Conservation (phyloP, 2,888 invertebrate genomes). For the Nymphalis urticae region DNA sequence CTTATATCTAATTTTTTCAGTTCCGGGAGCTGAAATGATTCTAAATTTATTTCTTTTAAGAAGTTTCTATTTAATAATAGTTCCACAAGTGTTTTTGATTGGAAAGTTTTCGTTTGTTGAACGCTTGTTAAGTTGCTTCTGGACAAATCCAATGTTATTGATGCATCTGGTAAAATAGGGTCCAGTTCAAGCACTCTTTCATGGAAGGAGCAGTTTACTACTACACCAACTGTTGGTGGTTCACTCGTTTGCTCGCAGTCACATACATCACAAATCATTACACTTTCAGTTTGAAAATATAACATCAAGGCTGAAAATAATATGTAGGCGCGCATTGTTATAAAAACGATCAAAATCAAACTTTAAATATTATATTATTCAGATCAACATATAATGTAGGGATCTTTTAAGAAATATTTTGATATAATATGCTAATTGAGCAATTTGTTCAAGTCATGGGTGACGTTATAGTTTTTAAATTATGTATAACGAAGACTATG, state of each 20-base stretch:
- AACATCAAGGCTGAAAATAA: not conserved
- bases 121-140: constrained; percentile 55
- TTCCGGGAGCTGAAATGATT: constrained; percentile 57
- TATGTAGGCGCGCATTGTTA: constrained; percentile 9
- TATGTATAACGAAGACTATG: too few relatives aligned
- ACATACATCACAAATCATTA: constrained; percentile 18
- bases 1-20: constrained; percentile 65
- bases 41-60: constrained; percentile 50
- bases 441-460: too few relatives aligned
- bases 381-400: too few relatives aligned
- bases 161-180: constrained; percentile 48
- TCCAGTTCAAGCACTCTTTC: constrained; percentile 19
- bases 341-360: not conserved
- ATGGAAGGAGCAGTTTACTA: constrained; percentile 59
- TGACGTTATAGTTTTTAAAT: too few relatives aligned
- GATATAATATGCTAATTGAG: too few relatives aligned
- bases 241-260: constrained; percentile 43
- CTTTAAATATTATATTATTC: too few relatives aligned
- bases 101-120: constrained; percentile 46
- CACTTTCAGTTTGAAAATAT: constrained; percentile 7
- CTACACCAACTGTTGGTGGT: constrained; percentile 46
- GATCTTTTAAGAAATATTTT: too few relatives aligned
- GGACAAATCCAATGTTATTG: constrained; percentile 60
- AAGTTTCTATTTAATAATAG: constrained; percentile 57
- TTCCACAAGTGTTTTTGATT: constrained; percentile 54